Evolutionary conservation across 2,113 vertebrate genomes (phyloP).

Genomic region (Lophius piscatorius): DNA sequence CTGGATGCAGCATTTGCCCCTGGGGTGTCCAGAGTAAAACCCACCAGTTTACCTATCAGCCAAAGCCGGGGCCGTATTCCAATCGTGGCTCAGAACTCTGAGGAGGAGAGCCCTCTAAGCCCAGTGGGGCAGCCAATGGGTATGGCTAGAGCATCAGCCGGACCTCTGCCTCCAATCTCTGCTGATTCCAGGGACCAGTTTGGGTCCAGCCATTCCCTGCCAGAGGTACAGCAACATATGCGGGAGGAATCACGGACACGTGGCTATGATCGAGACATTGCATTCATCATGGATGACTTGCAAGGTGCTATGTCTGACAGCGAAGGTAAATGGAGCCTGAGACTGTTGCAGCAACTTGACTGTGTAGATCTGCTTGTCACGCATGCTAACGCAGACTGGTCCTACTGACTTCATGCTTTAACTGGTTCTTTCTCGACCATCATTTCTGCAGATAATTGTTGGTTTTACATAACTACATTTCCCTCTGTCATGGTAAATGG

Average conservation of each 20-base stretch:
- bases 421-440: conserved; percentile 63
- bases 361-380: conserved; percentile 84
- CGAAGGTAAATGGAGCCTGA: conserved; percentile 95
- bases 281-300: conserved; percentile 99
- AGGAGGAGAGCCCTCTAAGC: conserved; percentile 97
- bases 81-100: conserved; percentile 97
- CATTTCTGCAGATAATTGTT: conserved; percentile 73
- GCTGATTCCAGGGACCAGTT: conserved; percentile 98
- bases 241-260: conserved; percentile 95
- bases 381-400: conserved; percentile 86
- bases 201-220: conserved; percentile 97
- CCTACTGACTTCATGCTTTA: conserved; percentile 63
- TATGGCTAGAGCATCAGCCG: conserved; percentile 97
- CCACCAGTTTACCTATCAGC: conserved; percentile 96
- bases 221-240: conserved; percentile 99
- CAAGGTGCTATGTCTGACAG: conserved; percentile 99
- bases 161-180: conserved; percentile 96
- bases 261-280: conserved; percentile 96
- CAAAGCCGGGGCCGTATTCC: conserved; percentile 97
- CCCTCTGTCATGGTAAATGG: conserved; percentile 52
- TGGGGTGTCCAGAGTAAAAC: conserved; percentile 91
- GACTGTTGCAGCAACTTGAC: conserved; percentile 80
- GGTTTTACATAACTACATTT: conserved; percentile 54
- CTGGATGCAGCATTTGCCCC: conserved; percentile 90
- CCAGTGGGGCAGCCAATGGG: conserved; percentile 99